Evolutionary conservation across 1,140 invertebrate genomes (phyloP).

Genomic region (Leguminivora glycinivorella): DNA sequence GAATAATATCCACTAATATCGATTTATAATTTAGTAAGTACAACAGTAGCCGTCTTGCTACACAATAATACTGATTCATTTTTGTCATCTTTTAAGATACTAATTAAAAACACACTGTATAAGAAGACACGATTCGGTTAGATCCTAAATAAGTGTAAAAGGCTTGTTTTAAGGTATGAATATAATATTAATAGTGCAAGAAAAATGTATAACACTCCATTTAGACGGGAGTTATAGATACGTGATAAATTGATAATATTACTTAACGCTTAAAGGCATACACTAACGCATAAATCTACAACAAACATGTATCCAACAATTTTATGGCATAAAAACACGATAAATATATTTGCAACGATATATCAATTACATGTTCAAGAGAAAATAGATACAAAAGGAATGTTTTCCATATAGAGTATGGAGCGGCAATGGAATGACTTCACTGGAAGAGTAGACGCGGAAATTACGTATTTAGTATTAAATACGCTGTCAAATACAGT

Average conservation of each 20-base stretch:
- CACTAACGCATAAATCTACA: slow-evolving; percentile 28
- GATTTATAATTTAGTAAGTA: slow-evolving; percentile 35
- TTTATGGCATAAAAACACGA: slow-evolving; percentile 43
- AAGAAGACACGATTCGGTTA: not conserved
- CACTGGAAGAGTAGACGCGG: slow-evolving; percentile 33
- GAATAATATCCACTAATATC: slow-evolving; percentile 21
- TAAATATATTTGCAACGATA: slow-evolving; percentile 37
- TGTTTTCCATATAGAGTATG: slow-evolving; percentile 36
- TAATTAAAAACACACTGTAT: slow-evolving; percentile 28
- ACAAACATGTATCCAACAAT: slow-evolving; percentile 34
- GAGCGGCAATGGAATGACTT: slow-evolving; percentile 38
- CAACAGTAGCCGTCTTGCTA: slow-evolving; percentile 33
- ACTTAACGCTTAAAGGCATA: slow-evolving; percentile 14
- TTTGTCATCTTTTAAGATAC: slow-evolving; percentile 36
- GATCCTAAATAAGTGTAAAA: not conserved
- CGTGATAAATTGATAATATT: slow-evolving; percentile 8
- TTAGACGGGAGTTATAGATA: slow-evolving; percentile 1
- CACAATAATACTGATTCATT: slow-evolving; percentile 46
- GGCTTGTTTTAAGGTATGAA: not conserved
- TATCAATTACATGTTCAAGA: slow-evolving; percentile 30
- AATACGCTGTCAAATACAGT: not conserved
- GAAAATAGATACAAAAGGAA: slow-evolving; percentile 34
- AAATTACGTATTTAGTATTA: slow-evolving; percentile 1
- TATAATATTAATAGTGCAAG: slow-evolving; percentile 17
- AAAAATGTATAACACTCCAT: slow-evolving; percentile 4